Conservation (phyloP, 2,888 invertebrate genomes). For the Oeneis ivallda region DNA sequence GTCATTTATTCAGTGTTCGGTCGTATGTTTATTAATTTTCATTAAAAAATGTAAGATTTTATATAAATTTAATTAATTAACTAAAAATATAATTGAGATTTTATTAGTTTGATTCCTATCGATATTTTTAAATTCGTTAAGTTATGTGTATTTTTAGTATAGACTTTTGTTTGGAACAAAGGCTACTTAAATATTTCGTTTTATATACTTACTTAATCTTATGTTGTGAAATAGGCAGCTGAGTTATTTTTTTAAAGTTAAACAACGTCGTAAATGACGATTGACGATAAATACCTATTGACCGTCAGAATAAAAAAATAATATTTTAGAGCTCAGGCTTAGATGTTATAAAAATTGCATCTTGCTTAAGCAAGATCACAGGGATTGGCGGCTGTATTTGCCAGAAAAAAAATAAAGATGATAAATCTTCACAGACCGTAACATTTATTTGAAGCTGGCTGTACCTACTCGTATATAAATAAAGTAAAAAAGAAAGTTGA, state of each 20-base stretch:
- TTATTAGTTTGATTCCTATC: slow-evolving; percentile 9
- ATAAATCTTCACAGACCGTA: background rate
- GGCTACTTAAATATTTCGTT: background rate
- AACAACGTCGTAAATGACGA: background rate
- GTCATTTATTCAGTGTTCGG: background rate
- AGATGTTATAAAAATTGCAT: background rate
- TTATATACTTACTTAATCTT: slow-evolving; percentile 1
- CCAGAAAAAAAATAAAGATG: too few relatives aligned
- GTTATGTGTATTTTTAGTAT: slow-evolving; percentile 3
- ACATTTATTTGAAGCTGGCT: slow-evolving; percentile 11
- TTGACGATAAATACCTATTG: background rate
- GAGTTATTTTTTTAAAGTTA: background rate
- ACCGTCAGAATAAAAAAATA: background rate
- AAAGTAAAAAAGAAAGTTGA: background rate
- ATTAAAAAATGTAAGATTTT: background rate
- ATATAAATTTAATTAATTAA: background rate
- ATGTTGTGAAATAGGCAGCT: slow-evolving; percentile 23
- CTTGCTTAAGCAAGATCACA: background rate
- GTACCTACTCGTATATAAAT: slow-evolving; percentile 1
- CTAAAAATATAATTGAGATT: slow-evolving; percentile 4
- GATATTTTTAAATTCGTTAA: slow-evolving; percentile 7
- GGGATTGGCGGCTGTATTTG: too few relatives aligned
- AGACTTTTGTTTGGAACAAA: background rate
- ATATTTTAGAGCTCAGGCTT: too few relatives aligned
- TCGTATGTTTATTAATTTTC: background rate